A percentile compares a stretch with the other conserved stretches of the same genome.
Evolutionary conservation across 2,113 vertebrate genomes (phyloP).

Genomic region (Leptobrachium leishanense): DNA sequence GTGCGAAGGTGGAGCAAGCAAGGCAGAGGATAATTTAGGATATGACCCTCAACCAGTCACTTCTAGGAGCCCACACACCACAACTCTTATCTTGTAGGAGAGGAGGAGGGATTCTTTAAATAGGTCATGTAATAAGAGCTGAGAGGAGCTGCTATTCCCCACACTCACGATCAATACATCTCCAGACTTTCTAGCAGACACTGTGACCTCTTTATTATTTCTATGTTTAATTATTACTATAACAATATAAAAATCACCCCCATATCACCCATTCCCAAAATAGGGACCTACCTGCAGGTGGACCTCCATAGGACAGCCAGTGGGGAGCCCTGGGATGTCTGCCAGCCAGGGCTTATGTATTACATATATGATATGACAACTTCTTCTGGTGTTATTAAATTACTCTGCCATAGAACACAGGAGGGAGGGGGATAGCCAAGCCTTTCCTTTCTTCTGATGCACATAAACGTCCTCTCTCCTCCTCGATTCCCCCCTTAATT

Average conservation of each 20-base stretch:
- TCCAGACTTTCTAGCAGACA: slow-evolving; percentile 7
- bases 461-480: slow-evolving; percentile 5
- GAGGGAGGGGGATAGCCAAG: neutral
- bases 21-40: too few relatives aligned
- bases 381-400: slow-evolving; percentile 19
- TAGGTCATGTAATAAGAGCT: slow-evolving; percentile 34
- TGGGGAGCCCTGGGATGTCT: neutral
- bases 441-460: slow-evolving; percentile 4
- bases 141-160: slow-evolving; percentile 4
- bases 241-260: neutral
- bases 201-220: neutral
- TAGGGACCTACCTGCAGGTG: slow-evolving; percentile 70
- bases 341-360: neutral
- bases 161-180: slow-evolving; percentile 1
- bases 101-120: slow-evolving; percentile 1
- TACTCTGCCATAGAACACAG: neutral
- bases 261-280: neutral
- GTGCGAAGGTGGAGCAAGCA: too few relatives aligned
- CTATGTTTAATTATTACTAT: too few relatives aligned
- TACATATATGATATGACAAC: slow-evolving; percentile 18
- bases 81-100: neutral
- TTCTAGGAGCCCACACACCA: neutral
- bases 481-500: neutral
- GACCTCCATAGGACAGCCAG: slow-evolving; percentile 60
- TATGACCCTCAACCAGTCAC: neutral